phyloP scores from a whole-genome alignment of 2,888 invertebrate genomes.

The Frankliniella fusca region DNA sequence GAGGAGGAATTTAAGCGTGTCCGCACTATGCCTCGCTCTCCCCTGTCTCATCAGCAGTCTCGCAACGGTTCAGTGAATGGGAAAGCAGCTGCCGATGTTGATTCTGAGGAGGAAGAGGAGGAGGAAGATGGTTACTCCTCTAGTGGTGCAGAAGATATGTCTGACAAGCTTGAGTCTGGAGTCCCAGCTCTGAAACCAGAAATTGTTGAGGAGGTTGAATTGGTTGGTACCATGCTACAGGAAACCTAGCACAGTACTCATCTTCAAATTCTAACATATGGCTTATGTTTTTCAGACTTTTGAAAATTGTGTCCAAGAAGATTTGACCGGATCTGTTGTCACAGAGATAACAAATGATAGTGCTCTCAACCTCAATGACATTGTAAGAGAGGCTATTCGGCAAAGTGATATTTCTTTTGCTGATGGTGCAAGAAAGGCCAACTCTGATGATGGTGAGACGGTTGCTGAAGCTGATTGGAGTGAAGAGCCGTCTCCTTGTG shows the following conservation, averaged over 20 bases:
- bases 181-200: neutral
- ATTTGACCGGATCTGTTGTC: neutral
- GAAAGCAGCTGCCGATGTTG: neutral
- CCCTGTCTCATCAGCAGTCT: slow-evolving; percentile 1
- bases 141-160: neutral
- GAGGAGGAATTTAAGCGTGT: slow-evolving; percentile 51
- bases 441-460: neutral
- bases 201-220: slow-evolving; percentile 10
- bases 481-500: neutral
- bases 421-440: neutral
- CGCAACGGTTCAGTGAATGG: neutral
- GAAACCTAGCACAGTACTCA: neutral
- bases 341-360: neutral
- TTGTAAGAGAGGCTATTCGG: slow-evolving; percentile 4
- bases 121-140: slow-evolving; percentile 7
- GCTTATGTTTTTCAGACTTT: neutral
- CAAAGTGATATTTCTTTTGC: slow-evolving; percentile 12
- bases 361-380: neutral
- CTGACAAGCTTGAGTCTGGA: neutral
- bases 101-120: neutral
- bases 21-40: slow-evolving; percentile 42
- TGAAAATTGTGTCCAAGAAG: slow-evolving; percentile 11
- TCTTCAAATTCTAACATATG: too few species aligned
- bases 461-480: neutral
- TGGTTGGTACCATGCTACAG: neutral